Conservation (phyloP, 2,113 vertebrate genomes). For the Pristiophorus japonicus region DNA sequence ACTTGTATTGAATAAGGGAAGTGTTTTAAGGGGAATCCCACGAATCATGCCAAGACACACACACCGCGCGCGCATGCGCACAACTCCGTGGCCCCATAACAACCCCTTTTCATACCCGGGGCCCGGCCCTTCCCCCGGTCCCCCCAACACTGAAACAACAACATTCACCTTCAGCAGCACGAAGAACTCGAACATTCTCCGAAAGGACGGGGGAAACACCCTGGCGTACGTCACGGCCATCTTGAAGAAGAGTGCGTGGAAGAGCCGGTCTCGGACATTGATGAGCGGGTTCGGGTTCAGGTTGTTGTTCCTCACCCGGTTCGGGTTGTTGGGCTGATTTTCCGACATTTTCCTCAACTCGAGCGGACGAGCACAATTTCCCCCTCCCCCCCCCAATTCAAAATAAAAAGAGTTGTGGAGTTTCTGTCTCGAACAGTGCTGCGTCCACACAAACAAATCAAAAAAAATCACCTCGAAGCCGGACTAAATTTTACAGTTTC, state of each 20-base stretch:
- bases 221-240: constrained; percentile 97
- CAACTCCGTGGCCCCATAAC: not conserved
- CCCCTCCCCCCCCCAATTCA: too few species aligned
- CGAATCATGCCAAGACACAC: not conserved
- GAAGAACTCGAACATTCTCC: constrained; percentile 92
- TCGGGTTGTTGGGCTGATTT: constrained; percentile 67
- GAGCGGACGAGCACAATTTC: not conserved
- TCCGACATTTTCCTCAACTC: constrained; percentile 69
- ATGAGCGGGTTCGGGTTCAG: constrained; percentile 94
- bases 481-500: not conserved
- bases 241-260: constrained; percentile 97
- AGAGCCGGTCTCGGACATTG: constrained; percentile 91
- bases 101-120: not conserved
- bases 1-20: not conserved
- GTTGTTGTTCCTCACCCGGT: constrained; percentile 75
- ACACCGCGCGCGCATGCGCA: not conserved
- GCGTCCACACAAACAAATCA: not conserved
- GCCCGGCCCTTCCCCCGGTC: not conserved
- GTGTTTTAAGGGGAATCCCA: not conserved
- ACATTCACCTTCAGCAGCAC: constrained; percentile 83
- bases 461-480: not conserved
- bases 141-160: not conserved
- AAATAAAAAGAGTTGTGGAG: not conserved
- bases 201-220: constrained; percentile 89
- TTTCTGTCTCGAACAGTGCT: not conserved